A percentile compares a stretch with the other conserved stretches of the same genome.
These are phyloP conservation scores for Subanguina moxae DNA, from an alignment of 1,140 invertebrate species.

Conservation along the genomic window DNA sequence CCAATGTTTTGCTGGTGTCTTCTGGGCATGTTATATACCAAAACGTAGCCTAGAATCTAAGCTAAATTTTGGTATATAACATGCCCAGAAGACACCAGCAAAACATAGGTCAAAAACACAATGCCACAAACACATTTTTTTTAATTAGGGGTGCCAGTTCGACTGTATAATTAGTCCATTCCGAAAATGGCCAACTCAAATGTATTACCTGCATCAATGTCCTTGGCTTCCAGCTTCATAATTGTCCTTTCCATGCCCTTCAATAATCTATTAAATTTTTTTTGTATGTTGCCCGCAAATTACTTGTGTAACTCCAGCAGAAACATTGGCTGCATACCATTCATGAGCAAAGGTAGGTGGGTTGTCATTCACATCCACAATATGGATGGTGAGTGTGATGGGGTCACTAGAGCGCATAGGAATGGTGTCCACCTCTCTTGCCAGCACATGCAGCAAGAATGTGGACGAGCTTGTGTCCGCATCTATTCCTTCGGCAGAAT, in stretches of 20 bases:
- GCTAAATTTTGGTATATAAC: no score
- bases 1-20: no score
- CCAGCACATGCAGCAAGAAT: constrained; percentile 56
- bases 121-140: no score
- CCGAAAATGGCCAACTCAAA: no score
- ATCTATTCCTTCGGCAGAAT: constrained; percentile 40
- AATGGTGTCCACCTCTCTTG: constrained; percentile 53
- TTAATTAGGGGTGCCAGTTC: no score
- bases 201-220: constrained; percentile 27
- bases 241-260: constrained; percentile 29
- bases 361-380: constrained; percentile 53
- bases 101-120: no score
- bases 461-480: constrained; percentile 47
- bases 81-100: no score
- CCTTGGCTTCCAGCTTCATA: constrained; percentile 34
- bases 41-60: no score
- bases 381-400: constrained; percentile 53
- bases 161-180: no score
- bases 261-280: no score
- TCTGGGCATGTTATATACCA: no score
- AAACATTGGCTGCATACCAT: constrained; percentile 55
- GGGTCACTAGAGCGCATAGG: constrained; percentile 49
- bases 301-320: constrained; percentile 31
- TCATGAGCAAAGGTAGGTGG: constrained; percentile 44
- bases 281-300: no score